Percentiles rank a stretch among this genome's conserved stretches.
Conservation (phyloP, 2,888 invertebrate species). For the Apotomis capreana region DNA sequence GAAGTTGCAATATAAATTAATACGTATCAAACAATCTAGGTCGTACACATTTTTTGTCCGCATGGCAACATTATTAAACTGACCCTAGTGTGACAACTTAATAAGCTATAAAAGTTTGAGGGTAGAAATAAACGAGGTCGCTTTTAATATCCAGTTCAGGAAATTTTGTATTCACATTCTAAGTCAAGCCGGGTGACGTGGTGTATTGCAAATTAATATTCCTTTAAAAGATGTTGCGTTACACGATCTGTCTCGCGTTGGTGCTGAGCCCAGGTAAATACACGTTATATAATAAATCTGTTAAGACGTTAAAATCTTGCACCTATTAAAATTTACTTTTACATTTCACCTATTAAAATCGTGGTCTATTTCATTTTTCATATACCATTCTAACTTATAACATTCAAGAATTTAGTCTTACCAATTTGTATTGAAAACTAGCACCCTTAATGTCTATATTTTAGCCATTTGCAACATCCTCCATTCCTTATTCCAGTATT, state of each 20-base stretch:
- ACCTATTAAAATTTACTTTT: no score
- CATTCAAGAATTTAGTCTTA: no score
- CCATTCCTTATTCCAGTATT: conserved; percentile 49
- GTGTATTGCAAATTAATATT: conserved; percentile 1
- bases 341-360: no score
- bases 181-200: conserved; percentile 18
- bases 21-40: neutral
- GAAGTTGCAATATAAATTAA: neutral
- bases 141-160: neutral
- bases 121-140: conserved; percentile 7
- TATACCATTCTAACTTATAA: no score
- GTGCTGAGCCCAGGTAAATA: conserved; percentile 53
- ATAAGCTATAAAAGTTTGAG: neutral
- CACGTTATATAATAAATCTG: no score
- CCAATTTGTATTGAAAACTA: no score
- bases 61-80: neutral
- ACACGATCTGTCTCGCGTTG: conserved; percentile 49
- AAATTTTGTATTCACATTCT: conserved; percentile 6
- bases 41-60: neutral
- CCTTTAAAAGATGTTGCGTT: conserved; percentile 48
- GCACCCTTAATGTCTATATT: no score
- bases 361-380: no score
- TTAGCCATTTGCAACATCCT: no score
- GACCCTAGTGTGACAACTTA: neutral
- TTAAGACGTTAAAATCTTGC: no score